Base-by-base conservation (phyloP, 2,888 invertebrate species). In the Tetheella fluctuosa region DNA sequence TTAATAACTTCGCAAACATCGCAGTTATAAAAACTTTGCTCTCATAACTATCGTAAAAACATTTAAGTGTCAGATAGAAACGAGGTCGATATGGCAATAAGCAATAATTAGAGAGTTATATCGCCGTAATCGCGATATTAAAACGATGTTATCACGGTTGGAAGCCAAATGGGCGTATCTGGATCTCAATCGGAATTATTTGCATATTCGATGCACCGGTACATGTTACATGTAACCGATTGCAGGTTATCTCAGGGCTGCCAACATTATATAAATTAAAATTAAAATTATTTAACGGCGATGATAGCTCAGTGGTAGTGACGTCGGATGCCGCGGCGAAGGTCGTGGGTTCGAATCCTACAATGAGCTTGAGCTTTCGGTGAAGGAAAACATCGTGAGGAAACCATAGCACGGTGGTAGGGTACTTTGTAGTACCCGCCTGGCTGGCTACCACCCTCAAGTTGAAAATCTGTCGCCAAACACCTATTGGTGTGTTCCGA, bases 151-250 rank as follows among this genome's bases (percentile, higher is more conserved):
- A 82, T 83, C 74, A 67, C 63, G 54, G 25, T 57, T 68, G 65
- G 68, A 61, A 69, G 67, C 76, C 74, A 71, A 77, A 77, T 69
- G 72, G 75, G 76, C 72, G 71, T 82, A 83, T 83, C 80, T 65
- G 58, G 54, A 58, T 60, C 64, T 67, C 67, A 69, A 81, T 81
- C 81, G 58, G 59, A 54, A 59, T 55, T 71, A 83, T 84, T 83
- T 77, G 78, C 84, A 83, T 83, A 80, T 77, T 79, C 74, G 79
- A 81, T 80, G 69, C 72, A 62, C 69, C 58, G 66, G 64, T 59
- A 75, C 66, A 60, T 66, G 70, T 69, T 70, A 67, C 75, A 71
- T 72, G 59, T 48, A 65, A 68, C 60, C 59, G 76, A 70, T 72
- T 69, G 64, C 63, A 64, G 61, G 52, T 54, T 25, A 55, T 37